Evolutionary conservation across 1,140 invertebrate species (phyloP), one percentile per base, ranked within the genome.

Genomic region (Tachypleus tridentatus): DNA sequence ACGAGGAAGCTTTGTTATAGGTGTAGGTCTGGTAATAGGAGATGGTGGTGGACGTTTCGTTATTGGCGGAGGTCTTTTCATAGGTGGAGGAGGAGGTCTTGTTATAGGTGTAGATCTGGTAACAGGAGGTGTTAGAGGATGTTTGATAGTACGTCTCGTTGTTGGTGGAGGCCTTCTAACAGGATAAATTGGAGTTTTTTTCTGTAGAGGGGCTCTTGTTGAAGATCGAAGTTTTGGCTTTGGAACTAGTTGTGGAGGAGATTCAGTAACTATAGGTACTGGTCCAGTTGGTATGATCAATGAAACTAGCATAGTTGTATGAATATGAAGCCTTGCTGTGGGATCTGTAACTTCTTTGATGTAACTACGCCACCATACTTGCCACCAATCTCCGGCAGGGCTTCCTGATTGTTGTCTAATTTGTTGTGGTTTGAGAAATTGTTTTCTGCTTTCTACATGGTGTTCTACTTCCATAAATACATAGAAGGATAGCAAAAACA

Each of bases 321-420:
- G 59, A 7, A 7, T 48, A 58, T 50, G 47, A 10, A 48, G 47
- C 48, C 59, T 49, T 3, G 51, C 59, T 3, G 59, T 60, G 4
- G 47, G 59, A 60, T 60, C 59, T 8, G 51, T 49, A 8, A 50
- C 59, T 10, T 60, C 59, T 49, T 50, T 6, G 10, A 60, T 60
- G 49, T 60, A 60, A 50, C 51, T 60, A 8, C 47, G 9, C 59
- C 59, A 60, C 59, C 59, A 60, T 49, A 50, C 59, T n/a, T 60
- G 49, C 59, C 59, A 60, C 59, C 59, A 60, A 4, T 60, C 59
- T 5, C 29, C 29, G 29, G 29, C 29, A 29, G 29, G 29, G 29
- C 29, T 29, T 29, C 29, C 29, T 29, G 29, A 29, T 29, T 29
- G 29, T 29, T 29, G 29, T 29, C 2, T n/a, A n/a, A n/a, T n/a